These are phyloP conservation scores for Cephus pulcher DNA, from an alignment of 2,888 invertebrate genomes.

Conservation along the genomic window DNA sequence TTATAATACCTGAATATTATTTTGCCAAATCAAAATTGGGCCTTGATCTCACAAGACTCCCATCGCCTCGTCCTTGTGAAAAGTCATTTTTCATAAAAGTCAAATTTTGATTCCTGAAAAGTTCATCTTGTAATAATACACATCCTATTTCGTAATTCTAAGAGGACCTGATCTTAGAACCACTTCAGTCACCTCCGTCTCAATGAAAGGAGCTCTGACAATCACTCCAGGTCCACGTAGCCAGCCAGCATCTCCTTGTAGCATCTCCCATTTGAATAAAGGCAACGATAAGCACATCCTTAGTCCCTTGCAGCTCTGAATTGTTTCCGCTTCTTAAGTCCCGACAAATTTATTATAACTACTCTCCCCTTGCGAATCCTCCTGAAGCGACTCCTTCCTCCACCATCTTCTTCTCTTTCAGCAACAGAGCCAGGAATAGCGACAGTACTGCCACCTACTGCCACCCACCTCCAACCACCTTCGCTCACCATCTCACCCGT, in stretches of 20 bases:
- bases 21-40: background rate
- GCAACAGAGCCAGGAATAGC: background rate
- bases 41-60: background rate
- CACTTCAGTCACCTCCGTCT: background rate
- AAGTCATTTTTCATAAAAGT: background rate
- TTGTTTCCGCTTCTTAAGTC: constrained; percentile 66
- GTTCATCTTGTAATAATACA: background rate
- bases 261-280: constrained; percentile 63
- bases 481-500: constrained; percentile 15
- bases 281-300: constrained; percentile 66
- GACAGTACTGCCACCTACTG: constrained; percentile 8
- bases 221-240: background rate
- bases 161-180: background rate
- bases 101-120: background rate
- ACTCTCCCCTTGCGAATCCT: constrained; percentile 38
- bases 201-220: background rate
- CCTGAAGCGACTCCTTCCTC: background rate
- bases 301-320: constrained; percentile 62
- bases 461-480: constrained; percentile 13
- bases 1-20: background rate
- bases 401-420: background rate
- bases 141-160: background rate
- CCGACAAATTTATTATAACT: constrained; percentile 66
- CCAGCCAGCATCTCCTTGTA: constrained; percentile 32
- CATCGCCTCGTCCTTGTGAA: background rate